Base-by-base conservation (phyloP, 2,888 invertebrate genomes). In the Petrolisthes cinctipes region DNA sequence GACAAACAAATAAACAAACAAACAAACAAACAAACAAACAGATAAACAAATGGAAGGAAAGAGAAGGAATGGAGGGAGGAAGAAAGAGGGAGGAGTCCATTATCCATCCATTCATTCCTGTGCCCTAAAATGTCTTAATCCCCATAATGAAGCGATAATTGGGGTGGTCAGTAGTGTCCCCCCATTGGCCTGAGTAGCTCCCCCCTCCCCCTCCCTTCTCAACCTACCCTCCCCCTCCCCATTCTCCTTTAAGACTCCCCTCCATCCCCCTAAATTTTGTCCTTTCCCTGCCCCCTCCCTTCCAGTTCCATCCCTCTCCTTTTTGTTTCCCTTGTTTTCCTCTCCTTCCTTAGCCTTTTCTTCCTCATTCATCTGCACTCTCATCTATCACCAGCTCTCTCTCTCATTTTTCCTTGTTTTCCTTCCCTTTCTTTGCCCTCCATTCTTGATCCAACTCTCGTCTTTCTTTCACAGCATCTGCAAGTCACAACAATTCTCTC, bases 71-170 rank as follows among this genome's bases (percentile, higher is more conserved):
- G 56, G 56, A 80, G 56, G 37, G 56, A 80, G 80, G 37, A 20
- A 11, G 73, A 80, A 7, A 54, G 56, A 54, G 17, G 56, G 56
- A 54, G 66, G 37, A 66, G 23, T 23, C 57, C 9, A n/a, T 57
- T 17, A 37, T 61, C 56, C 79, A n/a, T 23, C 73, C 76, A 23
- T 23, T 51, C 76, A 6, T 37, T 37, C n/a, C 14, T 11, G 68
- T 9, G n/a, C 23, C 83, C 54, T 5, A 37, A 73, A 73, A 83
- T 56, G 71, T 73, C 83, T 83, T 83, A 83, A 73, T 73, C 83
- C 73, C 71, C 73, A 53, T 83, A 83, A 83, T 83, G 83, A 73
- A 83, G 83, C 83, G 83, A 73, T 53, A 73, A 83, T 73, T 83
- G 71, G 83, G 83, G 73, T 51, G 71, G 83, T 53, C 73, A 71